phyloP scores from a whole-genome alignment of 2,888 invertebrate genomes.

The Busseola fusca region DNA sequence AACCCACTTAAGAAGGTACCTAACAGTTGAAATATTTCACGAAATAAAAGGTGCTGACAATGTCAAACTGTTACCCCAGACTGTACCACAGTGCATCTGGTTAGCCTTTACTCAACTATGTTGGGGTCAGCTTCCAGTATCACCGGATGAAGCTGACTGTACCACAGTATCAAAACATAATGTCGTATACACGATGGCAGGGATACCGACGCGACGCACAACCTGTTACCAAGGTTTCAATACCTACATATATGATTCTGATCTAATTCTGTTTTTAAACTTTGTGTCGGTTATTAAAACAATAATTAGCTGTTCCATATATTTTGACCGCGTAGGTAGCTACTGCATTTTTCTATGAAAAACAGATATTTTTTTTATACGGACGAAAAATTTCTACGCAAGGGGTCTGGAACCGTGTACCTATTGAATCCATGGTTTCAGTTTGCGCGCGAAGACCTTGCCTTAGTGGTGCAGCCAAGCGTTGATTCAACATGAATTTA shows the following conservation, averaged over 20 bases:
- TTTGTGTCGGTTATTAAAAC: background rate
- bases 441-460: background rate
- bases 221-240: background rate
- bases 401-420: background rate
- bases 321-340: background rate
- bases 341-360: background rate
- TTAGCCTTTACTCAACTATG: too few species aligned
- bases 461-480: background rate
- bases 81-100: background rate
- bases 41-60: slow-evolving; percentile 6
- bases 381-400: background rate
- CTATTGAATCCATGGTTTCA: background rate
- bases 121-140: too few species aligned
- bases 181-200: background rate
- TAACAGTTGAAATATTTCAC: background rate
- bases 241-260: too few species aligned
- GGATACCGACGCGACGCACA: background rate
- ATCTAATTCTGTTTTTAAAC: too few species aligned
- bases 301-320: background rate
- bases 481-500: background rate
- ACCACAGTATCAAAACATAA: background rate
- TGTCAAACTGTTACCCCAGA: background rate
- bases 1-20: background rate
- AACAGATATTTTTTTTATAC: background rate
- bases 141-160: background rate